phyloP scores from a whole-genome alignment of 2,113 vertebrate genomes.

The Cephalopterus ornatus region DNA sequence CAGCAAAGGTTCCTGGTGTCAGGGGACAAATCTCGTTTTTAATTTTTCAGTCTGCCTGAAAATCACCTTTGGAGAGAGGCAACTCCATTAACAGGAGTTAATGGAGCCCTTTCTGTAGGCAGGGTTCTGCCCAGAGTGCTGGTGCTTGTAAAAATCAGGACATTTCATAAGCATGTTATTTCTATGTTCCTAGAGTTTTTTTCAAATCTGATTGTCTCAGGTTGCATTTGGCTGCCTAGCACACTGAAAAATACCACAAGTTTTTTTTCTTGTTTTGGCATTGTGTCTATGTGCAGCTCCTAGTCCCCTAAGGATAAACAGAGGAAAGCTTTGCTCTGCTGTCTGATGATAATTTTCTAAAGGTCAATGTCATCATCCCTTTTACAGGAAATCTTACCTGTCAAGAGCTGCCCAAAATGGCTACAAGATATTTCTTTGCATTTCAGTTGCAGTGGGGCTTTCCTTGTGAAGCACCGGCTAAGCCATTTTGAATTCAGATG shows the following conservation, averaged over 20 bases:
- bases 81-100: constrained; percentile 29
- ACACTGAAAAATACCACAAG: neutral
- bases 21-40: constrained; percentile 13
- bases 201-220: neutral
- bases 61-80: constrained; percentile 13
- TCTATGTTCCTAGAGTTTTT: neutral
- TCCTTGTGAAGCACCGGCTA: neutral
- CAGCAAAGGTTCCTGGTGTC: neutral
- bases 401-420: constrained; percentile 3
- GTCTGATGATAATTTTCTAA: constrained; percentile 55
- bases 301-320: constrained; percentile 24
- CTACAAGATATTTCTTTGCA: neutral
- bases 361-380: constrained; percentile 53
- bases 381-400: constrained; percentile 42
- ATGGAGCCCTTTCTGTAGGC: constrained; percentile 11
- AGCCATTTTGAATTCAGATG: neutral
- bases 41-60: constrained; percentile 38
- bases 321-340: constrained; percentile 24
- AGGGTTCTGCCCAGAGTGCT: neutral
- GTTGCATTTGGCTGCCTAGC: neutral
- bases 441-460: neutral
- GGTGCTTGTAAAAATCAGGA: neutral
- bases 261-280: constrained; percentile 38
- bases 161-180: neutral
- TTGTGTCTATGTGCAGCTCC: neutral